A percentile compares a stretch with the other conserved stretches of the same genome.
Conservation (phyloP, 2,888 invertebrate genomes). For the Pinctada fucata region DNA sequence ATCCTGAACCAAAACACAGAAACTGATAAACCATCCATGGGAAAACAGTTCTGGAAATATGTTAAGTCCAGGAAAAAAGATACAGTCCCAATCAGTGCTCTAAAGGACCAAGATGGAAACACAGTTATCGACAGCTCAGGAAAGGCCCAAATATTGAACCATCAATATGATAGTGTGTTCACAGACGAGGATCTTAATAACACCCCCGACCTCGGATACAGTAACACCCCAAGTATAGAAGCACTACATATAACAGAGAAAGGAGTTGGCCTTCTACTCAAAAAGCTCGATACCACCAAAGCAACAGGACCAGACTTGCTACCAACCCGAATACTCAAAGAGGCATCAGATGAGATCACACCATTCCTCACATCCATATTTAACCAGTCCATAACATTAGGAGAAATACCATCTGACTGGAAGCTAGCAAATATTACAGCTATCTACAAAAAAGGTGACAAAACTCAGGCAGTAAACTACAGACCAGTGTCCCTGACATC, state of each 20-base stretch:
- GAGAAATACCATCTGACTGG: background rate
- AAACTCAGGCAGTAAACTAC: background rate
- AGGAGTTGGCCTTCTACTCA: background rate
- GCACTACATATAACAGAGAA: background rate
- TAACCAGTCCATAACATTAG: background rate
- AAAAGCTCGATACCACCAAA: background rate
- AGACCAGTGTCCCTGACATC: background rate
- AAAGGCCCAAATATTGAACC: conserved; percentile 9
- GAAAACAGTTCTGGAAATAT: too few species aligned
- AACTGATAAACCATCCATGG: too few species aligned
- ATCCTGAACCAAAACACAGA: too few species aligned
- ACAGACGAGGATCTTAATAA: background rate
- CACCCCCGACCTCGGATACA: background rate
- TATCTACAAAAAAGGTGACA: background rate
- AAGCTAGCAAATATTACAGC: background rate
- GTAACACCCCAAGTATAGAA: background rate
- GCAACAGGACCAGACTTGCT: conserved; percentile 11
- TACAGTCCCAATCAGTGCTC: background rate
- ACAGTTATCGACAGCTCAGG: background rate
- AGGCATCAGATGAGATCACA: too few species aligned
- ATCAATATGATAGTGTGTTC: conserved; percentile 7
- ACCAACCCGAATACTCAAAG: conserved; percentile 1
- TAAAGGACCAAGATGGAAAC: background rate
- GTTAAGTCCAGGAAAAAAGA: conserved; percentile 3
- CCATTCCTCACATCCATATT: background rate